Percentiles rank a stretch among this genome's conserved stretches.
Evolutionary conservation across 2,797 vertebrate species (phyloP).

Genomic region (Cryptoprocta ferox): DNA sequence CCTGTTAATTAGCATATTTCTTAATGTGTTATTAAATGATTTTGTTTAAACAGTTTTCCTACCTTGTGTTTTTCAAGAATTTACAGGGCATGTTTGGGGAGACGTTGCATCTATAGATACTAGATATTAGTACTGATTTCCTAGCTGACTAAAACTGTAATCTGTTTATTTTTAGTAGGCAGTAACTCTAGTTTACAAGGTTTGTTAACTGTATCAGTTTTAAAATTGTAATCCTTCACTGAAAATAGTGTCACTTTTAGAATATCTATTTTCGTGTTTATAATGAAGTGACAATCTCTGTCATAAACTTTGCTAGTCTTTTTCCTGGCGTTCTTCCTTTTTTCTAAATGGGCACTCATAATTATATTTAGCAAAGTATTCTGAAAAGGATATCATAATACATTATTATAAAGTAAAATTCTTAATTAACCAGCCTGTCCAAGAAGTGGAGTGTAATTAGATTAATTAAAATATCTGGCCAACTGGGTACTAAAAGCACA

Average conservation of each 20-base stretch:
- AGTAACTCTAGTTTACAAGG: constrained; percentile 13
- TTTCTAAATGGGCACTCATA: background rate
- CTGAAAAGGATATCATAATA: constrained; percentile 12
- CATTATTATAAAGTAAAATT: constrained; percentile 40
- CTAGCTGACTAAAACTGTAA: constrained; percentile 4
- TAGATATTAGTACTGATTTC: background rate
- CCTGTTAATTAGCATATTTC: constrained; percentile 39
- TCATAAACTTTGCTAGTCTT: background rate
- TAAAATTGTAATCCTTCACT: constrained; percentile 12
- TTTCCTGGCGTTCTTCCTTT: background rate
- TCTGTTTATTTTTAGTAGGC: background rate
- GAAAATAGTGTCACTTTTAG: constrained; percentile 35
- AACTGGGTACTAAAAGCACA: background rate
- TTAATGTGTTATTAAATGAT: background rate
- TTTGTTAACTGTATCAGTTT: constrained; percentile 40
- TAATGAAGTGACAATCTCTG: background rate
- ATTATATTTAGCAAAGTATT: constrained; percentile 12
- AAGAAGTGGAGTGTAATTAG: constrained; percentile 27
- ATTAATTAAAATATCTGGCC: constrained; percentile 47
- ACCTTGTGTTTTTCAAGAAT: constrained; percentile 24
- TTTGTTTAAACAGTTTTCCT: constrained; percentile 28
- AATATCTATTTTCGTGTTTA: constrained; percentile 37
- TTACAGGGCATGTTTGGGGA: constrained; percentile 35
- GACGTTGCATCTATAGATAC: background rate
- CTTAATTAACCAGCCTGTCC: background rate